These are phyloP conservation scores for Camponotus pennsylvanicus DNA, from an alignment of 1,140 invertebrate species.

Conservation along the genomic window DNA sequence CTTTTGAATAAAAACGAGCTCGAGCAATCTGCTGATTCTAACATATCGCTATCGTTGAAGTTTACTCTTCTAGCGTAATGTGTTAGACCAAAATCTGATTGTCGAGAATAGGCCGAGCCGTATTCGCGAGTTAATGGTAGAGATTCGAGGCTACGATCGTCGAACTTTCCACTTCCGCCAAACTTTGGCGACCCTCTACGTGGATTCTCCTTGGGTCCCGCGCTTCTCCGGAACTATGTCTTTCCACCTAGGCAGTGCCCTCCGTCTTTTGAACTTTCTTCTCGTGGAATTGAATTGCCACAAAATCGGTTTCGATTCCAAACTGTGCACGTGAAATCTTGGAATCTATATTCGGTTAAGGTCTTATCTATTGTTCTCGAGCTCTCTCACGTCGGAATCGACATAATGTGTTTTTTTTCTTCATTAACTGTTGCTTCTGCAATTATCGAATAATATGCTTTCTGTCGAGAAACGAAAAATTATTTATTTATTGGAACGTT, in stretches of 20 bases:
- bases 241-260: slow-evolving; percentile 14
- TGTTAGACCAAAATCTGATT: slow-evolving; percentile 71
- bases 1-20: slow-evolving; percentile 32
- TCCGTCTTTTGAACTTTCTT: slow-evolving; percentile 67
- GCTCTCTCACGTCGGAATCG: not conserved
- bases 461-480: not conserved
- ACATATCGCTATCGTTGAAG: slow-evolving; percentile 51
- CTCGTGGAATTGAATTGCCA: slow-evolving; percentile 69
- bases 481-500: not conserved
- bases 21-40: slow-evolving; percentile 16
- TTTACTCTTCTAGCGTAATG: slow-evolving; percentile 62
- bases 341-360: slow-evolving; percentile 41
- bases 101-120: slow-evolving; percentile 69
- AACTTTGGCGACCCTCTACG: slow-evolving; percentile 58
- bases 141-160: slow-evolving; percentile 73
- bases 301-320: slow-evolving; percentile 63
- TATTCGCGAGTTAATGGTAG: slow-evolving; percentile 67
- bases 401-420: not conserved
- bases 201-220: not conserved
- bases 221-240: slow-evolving; percentile 13
- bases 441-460: not conserved
- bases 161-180: slow-evolving; percentile 73
- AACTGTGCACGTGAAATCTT: slow-evolving; percentile 64
- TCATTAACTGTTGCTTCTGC: not conserved
- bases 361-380: slow-evolving; percentile 43